Evolutionary conservation across 2,888 invertebrate genomes (phyloP).

Genomic region (Hemicrepidius hirtus): DNA sequence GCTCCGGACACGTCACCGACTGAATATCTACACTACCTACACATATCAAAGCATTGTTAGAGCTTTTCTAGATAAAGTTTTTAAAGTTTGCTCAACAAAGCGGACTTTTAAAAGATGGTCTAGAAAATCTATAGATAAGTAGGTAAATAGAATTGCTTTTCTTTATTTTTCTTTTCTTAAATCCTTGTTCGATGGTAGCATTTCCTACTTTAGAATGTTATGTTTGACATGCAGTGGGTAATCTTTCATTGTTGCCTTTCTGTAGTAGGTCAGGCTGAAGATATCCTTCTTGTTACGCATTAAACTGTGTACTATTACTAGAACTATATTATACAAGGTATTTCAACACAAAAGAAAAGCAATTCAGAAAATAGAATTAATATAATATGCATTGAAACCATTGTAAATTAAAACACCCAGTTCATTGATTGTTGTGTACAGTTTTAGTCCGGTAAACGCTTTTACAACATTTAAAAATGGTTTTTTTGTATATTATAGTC

Average conservation of each 20-base stretch:
- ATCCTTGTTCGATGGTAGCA: slow-evolving; percentile 11
- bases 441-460: slow-evolving; percentile 67
- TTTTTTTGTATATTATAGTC: slow-evolving; percentile 70
- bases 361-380: slow-evolving; percentile 55
- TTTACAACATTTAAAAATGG: slow-evolving; percentile 66
- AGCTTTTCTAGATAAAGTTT: slow-evolving; percentile 40
- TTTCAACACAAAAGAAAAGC: slow-evolving; percentile 46
- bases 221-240: too few relatives aligned
- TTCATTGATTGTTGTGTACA: slow-evolving; percentile 69
- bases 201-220: slow-evolving; percentile 9
- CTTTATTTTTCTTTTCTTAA: slow-evolving; percentile 31
- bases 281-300: neutral
- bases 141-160: slow-evolving; percentile 53
- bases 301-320: slow-evolving; percentile 2
- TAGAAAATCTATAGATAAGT: slow-evolving; percentile 51
- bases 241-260: too few relatives aligned
- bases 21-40: slow-evolving; percentile 73
- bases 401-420: slow-evolving; percentile 65
- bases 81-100: slow-evolving; percentile 18
- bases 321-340: neutral
- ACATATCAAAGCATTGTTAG: slow-evolving; percentile 52
- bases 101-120: slow-evolving; percentile 34
- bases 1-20: slow-evolving; percentile 78
- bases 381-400: slow-evolving; percentile 70
- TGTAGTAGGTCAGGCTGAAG: too few relatives aligned